phyloP scores from a whole-genome alignment of 2,888 invertebrate species.

The Leptinotarsa haldemani region DNA sequence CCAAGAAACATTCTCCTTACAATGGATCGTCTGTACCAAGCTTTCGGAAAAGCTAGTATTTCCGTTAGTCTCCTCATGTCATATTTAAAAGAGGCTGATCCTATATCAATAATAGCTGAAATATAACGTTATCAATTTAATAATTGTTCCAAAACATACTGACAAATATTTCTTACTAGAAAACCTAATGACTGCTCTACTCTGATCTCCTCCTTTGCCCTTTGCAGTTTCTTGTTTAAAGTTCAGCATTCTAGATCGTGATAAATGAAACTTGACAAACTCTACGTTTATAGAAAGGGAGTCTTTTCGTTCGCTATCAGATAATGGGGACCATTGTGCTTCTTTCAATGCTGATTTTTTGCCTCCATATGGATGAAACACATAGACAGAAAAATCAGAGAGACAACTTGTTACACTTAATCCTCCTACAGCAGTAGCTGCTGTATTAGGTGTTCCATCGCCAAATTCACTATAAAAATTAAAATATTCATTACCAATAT shows the following conservation, averaged over 20 bases:
- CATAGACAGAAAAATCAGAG: constrained; percentile 96
- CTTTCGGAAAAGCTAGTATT: constrained; percentile 97
- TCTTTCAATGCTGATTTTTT: constrained; percentile 85
- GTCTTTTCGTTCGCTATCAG: constrained; percentile 92
- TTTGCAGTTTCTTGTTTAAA: constrained; percentile 71
- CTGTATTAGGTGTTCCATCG: constrained; percentile 66
- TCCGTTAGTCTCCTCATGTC: constrained; percentile 98
- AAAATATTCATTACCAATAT: not conserved
- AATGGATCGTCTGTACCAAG: constrained; percentile 96
- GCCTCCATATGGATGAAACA: constrained; percentile 98
- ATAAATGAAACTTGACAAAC: constrained; percentile 95
- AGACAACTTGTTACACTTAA: constrained; percentile 95
- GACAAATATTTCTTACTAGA: constrained; percentile 74
- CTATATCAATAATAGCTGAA: constrained; percentile 91
- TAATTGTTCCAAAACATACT: not conserved
- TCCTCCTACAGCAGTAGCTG: constrained; percentile 82
- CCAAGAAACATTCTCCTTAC: constrained; percentile 93
- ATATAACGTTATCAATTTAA: not conserved
- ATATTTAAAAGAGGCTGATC: constrained; percentile 96
- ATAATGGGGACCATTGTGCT: constrained; percentile 87
- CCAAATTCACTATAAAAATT: constrained; percentile 68
- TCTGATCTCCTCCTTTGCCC: constrained; percentile 70
- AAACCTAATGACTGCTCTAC: constrained; percentile 90
- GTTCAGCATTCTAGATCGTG: constrained; percentile 89
- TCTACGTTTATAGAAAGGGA: constrained; percentile 96